A percentile compares a stretch with the other conserved stretches of the same genome.
Evolutionary conservation across 2,113 vertebrate species (phyloP).

Genomic region (Natator depressus): DNA sequence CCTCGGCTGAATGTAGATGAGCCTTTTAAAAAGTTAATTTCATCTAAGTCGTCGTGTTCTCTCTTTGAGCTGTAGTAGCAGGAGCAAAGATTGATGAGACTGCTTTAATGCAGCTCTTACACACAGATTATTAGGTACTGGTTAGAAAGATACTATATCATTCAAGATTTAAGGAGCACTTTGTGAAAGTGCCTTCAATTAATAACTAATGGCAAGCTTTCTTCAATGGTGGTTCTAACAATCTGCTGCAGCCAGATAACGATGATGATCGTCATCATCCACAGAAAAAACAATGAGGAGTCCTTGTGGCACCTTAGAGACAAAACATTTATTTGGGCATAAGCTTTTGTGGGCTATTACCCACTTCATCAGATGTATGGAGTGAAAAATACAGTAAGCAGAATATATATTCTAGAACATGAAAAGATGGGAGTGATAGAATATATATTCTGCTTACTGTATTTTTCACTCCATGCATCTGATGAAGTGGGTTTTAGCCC

Average conservation of each 20-base stretch:
- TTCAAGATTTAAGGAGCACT: slow-evolving; percentile 52
- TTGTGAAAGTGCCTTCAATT: slow-evolving; percentile 50
- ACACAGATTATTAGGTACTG: not conserved
- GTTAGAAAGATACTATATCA: slow-evolving; percentile 25
- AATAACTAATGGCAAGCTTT: slow-evolving; percentile 47
- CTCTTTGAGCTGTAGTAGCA: not conserved
- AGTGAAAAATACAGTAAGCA: no score
- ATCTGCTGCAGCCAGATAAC: slow-evolving; percentile 41
- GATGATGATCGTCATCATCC: not conserved
- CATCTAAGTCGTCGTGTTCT: slow-evolving; percentile 22
- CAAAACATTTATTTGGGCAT: no score
- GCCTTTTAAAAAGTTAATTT: not conserved
- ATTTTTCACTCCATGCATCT: no score
- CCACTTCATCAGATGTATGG: no score
- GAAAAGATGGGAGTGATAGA: no score
- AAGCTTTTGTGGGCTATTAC: no score
- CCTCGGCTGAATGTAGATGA: slow-evolving; percentile 28
- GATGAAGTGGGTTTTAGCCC: no score
- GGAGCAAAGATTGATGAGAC: slow-evolving; percentile 33
- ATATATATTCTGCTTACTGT: no score
- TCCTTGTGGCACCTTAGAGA: no score
- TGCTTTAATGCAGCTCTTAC: slow-evolving; percentile 14
- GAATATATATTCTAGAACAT: no score
- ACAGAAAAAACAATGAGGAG: not conserved
- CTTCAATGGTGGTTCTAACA: not conserved